These are phyloP conservation scores for Ptiloglossa arizonensis DNA, from an alignment of 1,140 invertebrate genomes.

Conservation along the genomic window DNA sequence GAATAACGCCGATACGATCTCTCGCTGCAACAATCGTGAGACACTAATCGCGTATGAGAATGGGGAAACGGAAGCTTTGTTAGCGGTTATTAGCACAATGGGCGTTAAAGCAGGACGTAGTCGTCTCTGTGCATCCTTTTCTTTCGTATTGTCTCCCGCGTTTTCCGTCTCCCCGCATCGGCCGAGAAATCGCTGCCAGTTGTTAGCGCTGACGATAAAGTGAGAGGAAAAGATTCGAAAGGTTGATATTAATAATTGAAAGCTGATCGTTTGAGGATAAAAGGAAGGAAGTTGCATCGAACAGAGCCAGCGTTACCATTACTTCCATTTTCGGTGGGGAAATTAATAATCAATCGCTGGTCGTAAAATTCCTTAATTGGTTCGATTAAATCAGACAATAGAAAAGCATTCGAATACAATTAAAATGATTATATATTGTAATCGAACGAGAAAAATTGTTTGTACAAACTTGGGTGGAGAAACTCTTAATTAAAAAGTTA, in stretches of 20 bases:
- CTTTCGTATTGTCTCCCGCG: neutral
- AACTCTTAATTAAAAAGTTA: too few species aligned
- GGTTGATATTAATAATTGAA: neutral
- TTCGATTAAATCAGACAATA: too few species aligned
- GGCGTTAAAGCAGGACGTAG: slow-evolving; percentile 24
- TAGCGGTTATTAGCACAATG: slow-evolving; percentile 45
- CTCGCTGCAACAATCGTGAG: slow-evolving; percentile 29
- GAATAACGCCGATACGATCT: slow-evolving; percentile 15
- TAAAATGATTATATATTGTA: too few species aligned
- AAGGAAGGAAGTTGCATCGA: too few species aligned
- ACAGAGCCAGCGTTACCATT: too few species aligned
- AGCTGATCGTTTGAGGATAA: too few species aligned
- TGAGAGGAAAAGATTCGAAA: neutral
- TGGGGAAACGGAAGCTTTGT: slow-evolving; percentile 33
- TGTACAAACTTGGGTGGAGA: too few species aligned
- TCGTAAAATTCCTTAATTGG: too few species aligned
- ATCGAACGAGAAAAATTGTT: too few species aligned
- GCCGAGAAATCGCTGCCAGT: neutral
- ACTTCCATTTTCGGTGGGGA: too few species aligned
- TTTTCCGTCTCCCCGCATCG: neutral
- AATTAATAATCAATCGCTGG: too few species aligned
- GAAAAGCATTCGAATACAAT: too few species aligned
- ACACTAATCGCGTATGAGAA: slow-evolving; percentile 21
- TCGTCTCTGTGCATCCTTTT: neutral
- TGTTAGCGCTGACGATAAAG: neutral